Percentiles rank a stretch among this genome's conserved stretches.
Evolutionary conservation across 2,797 vertebrate species (phyloP).

Genomic region (Microtus agrestis): DNA sequence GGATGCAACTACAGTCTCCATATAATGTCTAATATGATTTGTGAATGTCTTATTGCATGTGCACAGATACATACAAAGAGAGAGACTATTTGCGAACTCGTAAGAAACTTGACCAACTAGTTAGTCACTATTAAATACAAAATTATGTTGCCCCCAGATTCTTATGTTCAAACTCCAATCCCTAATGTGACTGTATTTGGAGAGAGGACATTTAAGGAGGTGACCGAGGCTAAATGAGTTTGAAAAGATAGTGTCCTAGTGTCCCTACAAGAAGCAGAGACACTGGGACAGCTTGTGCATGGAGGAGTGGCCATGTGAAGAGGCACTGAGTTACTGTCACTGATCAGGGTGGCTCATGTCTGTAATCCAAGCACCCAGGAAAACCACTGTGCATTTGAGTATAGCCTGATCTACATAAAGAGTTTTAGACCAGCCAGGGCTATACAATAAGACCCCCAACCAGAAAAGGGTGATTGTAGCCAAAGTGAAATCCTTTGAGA

Average conservation of each 20-base stretch:
- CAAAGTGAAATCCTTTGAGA: neutral
- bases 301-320: neutral
- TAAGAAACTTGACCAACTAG: neutral
- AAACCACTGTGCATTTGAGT: neutral
- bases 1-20: neutral
- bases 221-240: neutral
- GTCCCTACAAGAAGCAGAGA: neutral
- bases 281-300: neutral
- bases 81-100: neutral
- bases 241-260: too few species aligned
- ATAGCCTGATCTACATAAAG: neutral
- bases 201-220: neutral
- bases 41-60: neutral
- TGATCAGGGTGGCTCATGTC: neutral
- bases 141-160: neutral
- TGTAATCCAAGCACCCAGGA: neutral
- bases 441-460: neutral
- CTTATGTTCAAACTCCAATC: neutral
- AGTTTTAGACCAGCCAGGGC: neutral
- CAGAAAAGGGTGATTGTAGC: neutral
- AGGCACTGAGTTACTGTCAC: too few species aligned
- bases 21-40: neutral
- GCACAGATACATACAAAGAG: neutral
- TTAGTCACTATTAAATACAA: neutral
- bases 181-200: neutral